A percentile compares a stretch with the other conserved stretches of the same genome.
Conservation (phyloP, 2,797 vertebrate genomes). For the Triplophysa bombifrons region DNA sequence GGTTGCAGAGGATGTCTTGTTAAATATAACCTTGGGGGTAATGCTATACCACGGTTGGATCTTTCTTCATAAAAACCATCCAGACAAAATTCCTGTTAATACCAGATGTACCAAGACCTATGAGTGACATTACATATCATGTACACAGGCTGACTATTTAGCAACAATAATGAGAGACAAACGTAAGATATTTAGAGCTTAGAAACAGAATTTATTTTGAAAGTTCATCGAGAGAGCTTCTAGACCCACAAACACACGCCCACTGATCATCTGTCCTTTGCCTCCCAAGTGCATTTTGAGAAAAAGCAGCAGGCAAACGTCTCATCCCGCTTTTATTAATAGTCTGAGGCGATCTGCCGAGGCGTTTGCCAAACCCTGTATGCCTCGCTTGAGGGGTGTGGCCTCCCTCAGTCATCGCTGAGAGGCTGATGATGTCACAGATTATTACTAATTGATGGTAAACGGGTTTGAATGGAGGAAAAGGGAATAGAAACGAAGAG, state of each 20-base stretch:
- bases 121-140: not conserved
- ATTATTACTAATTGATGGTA: conserved; percentile 19
- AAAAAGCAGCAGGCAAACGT: conserved; percentile 10
- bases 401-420: not conserved
- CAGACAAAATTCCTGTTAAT: conserved; percentile 11
- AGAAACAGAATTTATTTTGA: not conserved
- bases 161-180: conserved; percentile 7
- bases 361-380: not conserved
- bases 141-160: conserved; percentile 1
- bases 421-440: conserved; percentile 14
- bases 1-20: conserved; percentile 6
- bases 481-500: not conserved
- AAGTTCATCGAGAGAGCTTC: conserved; percentile 26
- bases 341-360: conserved; percentile 21
- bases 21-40: conserved; percentile 19
- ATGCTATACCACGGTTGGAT: not conserved
- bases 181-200: not conserved
- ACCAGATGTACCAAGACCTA: not conserved
- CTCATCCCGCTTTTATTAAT: conserved; percentile 20
- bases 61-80: conserved; percentile 14
- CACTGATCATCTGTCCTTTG: conserved; percentile 21
- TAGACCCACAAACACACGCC: conserved; percentile 13
- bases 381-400: conserved; percentile 20
- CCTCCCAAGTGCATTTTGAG: not conserved
- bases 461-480: not conserved